A percentile compares a stretch with the other conserved stretches of the same genome.
Conservation (phyloP, 2,797 vertebrate genomes). For the Atherinosoma microstoma region DNA sequence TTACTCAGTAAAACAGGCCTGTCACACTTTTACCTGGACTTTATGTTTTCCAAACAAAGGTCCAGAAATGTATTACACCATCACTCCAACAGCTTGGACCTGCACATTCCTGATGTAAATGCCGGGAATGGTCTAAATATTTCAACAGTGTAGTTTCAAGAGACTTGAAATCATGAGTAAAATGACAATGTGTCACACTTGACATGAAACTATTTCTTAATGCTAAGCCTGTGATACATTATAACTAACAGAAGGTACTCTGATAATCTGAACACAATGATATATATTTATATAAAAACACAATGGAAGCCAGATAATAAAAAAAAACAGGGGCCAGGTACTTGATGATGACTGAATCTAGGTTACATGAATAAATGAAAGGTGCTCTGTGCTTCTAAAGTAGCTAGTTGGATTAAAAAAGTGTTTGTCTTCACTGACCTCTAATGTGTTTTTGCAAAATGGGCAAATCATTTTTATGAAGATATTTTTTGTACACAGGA, state of each 20-base stretch:
- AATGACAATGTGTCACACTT: not conserved
- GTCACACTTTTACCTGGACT: not conserved
- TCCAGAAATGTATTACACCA: not conserved
- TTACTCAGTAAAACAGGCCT: not conserved
- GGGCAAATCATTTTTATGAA: not conserved
- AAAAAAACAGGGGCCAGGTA: not conserved
- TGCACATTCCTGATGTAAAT: not conserved
- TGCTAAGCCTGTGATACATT: not conserved
- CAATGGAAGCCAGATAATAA: too few relatives aligned
- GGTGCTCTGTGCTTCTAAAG: not conserved
- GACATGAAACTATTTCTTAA: not conserved
- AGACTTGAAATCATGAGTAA: not conserved
- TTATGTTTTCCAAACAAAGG: not conserved
- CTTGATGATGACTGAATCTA: constrained; percentile 4
- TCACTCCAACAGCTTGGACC: not conserved
- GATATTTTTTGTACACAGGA: not conserved
- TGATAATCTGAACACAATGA: not conserved
- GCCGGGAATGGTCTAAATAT: not conserved
- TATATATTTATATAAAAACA: not conserved
- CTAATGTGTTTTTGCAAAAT: not conserved
- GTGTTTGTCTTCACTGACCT: not conserved
- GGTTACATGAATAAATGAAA: constrained; percentile 7
- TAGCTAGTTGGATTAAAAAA: not conserved
- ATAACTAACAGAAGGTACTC: not conserved
- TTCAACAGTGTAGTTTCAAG: not conserved